A percentile compares a stretch with the other conserved stretches of the same genome.
Evolutionary conservation across 2,888 invertebrate genomes (phyloP).

Genomic region (Xanthia icteritia): DNA sequence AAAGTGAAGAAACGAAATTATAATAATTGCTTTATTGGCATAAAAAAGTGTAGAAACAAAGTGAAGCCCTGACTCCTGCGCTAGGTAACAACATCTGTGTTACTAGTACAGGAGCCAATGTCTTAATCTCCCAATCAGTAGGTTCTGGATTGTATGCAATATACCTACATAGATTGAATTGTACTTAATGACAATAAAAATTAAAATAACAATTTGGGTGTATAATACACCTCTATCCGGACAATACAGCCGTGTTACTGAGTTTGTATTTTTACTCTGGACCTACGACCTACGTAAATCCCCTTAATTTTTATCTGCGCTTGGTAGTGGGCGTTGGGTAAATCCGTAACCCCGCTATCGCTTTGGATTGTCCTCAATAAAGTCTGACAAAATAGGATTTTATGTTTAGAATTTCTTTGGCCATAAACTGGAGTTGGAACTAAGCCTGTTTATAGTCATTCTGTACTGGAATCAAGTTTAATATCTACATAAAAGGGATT

Average conservation of each 20-base stretch:
- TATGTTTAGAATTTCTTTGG: slow-evolving; percentile 45
- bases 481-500: slow-evolving; percentile 20
- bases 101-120: too few species aligned
- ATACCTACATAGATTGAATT: too few species aligned
- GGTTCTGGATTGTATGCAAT: too few species aligned
- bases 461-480: slow-evolving; percentile 13
- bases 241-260: not conserved
- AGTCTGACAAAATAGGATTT: slow-evolving; percentile 49
- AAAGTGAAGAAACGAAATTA: too few species aligned
- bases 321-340: slow-evolving; percentile 33
- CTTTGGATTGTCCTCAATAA: slow-evolving; percentile 51
- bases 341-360: slow-evolving; percentile 55
- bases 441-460: slow-evolving; percentile 29
- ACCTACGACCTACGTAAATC: slow-evolving; percentile 29
- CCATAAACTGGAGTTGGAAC: slow-evolving; percentile 36
- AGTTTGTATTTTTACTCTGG: slow-evolving; percentile 13
- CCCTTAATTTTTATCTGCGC: slow-evolving; percentile 45
- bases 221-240: not conserved
- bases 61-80: too few species aligned
- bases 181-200: too few species aligned
- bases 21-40: too few species aligned
- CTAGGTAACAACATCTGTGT: too few species aligned
- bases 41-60: too few species aligned
- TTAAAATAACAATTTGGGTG: not conserved
- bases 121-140: too few species aligned